Conservation (phyloP, 2,797 vertebrate species). For the Pelochelys cantorii region DNA sequence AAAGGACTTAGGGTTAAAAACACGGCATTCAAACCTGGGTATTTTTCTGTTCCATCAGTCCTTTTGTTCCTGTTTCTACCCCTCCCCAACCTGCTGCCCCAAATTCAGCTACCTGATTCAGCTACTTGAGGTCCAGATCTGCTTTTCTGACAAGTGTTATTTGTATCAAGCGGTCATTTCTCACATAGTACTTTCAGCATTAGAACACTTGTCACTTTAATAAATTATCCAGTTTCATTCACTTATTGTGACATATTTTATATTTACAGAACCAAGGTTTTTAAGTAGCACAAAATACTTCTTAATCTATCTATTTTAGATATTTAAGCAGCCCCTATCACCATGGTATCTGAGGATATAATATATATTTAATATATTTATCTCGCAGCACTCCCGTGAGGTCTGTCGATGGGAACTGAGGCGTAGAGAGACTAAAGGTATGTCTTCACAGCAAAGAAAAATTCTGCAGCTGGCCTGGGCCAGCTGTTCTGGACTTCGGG, state of each 20-base stretch:
- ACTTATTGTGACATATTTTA: background rate
- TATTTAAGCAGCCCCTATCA: background rate
- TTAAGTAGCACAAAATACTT: background rate
- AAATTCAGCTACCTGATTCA: background rate
- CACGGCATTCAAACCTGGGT: background rate
- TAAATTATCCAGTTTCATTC: background rate
- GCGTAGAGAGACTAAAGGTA: background rate
- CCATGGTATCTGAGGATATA: background rate
- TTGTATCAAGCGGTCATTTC: background rate
- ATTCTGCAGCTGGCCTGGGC: background rate
- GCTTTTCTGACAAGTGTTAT: background rate
- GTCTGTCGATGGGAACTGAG: background rate
- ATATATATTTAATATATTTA: background rate
- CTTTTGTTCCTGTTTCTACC: background rate
- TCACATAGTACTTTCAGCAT: background rate
- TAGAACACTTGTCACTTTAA: background rate
- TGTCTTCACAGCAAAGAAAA: background rate
- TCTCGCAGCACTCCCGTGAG: background rate
- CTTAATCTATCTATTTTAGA: background rate
- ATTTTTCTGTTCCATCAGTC: background rate
- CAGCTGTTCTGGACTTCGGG: too few species aligned
- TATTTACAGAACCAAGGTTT: background rate
- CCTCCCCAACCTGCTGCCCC: background rate
- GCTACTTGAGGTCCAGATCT: background rate
- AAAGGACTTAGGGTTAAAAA: background rate